Conservation (phyloP, 92 coral and sea anemone genomes). For the Scolanthus callimorphus region DNA sequence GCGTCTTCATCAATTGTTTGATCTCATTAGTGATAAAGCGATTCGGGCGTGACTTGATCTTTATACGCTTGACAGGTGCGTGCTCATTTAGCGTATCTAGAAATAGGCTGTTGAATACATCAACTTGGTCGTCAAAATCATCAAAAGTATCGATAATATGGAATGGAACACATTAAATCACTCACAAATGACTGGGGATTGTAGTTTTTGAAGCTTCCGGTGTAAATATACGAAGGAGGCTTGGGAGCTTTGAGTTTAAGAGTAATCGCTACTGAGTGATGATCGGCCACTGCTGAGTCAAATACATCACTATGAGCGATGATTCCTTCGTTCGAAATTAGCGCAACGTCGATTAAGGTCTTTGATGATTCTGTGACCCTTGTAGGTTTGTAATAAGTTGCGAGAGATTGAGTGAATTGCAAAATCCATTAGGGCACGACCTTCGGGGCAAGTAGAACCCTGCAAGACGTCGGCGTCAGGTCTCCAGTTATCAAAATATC, state of each 20-base stretch:
- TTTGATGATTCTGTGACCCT: too few species aligned
- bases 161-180: slow-evolving; percentile 38
- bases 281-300: slow-evolving; percentile 20
- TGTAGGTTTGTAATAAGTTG: too few species aligned
- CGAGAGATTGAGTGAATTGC: too few species aligned
- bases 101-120: slow-evolving; percentile 44
- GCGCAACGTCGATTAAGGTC: slow-evolving; percentile 11
- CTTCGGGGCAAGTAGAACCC: too few species aligned
- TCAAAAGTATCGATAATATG: slow-evolving; percentile 37
- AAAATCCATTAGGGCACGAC: too few species aligned
- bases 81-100: slow-evolving; percentile 28
- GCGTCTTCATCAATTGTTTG: slow-evolving; percentile 29
- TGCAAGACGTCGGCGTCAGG: too few species aligned
- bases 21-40: slow-evolving; percentile 29
- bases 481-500: too few species aligned
- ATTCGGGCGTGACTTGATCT: slow-evolving; percentile 42
- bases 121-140: slow-evolving; percentile 42
- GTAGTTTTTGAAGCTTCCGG: slow-evolving; percentile 52
- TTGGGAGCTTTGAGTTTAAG: slow-evolving; percentile 40
- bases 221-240: slow-evolving; percentile 37
- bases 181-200: slow-evolving; percentile 9
- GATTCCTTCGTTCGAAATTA: slow-evolving; percentile 15
- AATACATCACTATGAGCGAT: slow-evolving; percentile 15
- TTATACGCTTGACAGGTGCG: slow-evolving; percentile 31
- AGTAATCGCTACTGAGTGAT: slow-evolving; percentile 32